Percentiles rank a stretch among this genome's conserved stretches.
These are phyloP conservation scores for Ochropleura leucogaster DNA, from an alignment of 2,888 invertebrate species.

Conservation along the genomic window DNA sequence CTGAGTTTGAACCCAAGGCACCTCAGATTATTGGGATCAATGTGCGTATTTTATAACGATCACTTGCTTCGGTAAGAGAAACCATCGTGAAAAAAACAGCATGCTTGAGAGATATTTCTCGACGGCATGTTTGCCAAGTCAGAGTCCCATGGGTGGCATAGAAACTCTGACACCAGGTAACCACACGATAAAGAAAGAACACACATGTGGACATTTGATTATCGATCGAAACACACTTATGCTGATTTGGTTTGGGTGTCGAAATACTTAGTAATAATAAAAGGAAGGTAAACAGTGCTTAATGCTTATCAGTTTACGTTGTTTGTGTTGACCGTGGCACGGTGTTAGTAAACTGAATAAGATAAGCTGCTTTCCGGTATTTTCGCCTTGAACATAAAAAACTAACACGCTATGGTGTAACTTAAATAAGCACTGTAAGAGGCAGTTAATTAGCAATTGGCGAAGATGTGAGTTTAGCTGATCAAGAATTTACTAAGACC, in stretches of 20 bases:
- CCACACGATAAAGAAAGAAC: too few relatives aligned
- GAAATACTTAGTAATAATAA: not conserved
- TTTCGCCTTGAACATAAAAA: slow-evolving; percentile 2
- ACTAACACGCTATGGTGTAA: not conserved
- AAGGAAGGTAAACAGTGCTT: slow-evolving; percentile 9
- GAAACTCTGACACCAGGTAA: too few relatives aligned
- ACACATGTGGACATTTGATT: not conserved
- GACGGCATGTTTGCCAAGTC: too few relatives aligned
- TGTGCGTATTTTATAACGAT: too few relatives aligned
- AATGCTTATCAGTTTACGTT: slow-evolving; percentile 5
- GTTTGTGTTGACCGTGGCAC: not conserved
- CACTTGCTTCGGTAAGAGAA: too few relatives aligned
- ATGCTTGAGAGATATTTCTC: too few relatives aligned
- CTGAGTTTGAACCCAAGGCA: too few relatives aligned
- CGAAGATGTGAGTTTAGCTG: not conserved
- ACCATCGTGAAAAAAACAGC: too few relatives aligned
- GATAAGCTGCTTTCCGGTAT: slow-evolving; percentile 4
- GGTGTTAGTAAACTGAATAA: not conserved
- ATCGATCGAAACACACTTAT: slow-evolving; percentile 8
- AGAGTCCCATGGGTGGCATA: too few relatives aligned
- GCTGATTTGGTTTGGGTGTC: slow-evolving; percentile 4
- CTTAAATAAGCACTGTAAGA: not conserved
- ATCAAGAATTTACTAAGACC: too few relatives aligned
- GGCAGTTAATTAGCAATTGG: not conserved
- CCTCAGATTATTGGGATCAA: too few relatives aligned